These are phyloP conservation scores for Turritopsis rubra DNA, from an alignment of 30 jellyfish, hydroid and myxozoan species.

Conservation along the genomic window DNA sequence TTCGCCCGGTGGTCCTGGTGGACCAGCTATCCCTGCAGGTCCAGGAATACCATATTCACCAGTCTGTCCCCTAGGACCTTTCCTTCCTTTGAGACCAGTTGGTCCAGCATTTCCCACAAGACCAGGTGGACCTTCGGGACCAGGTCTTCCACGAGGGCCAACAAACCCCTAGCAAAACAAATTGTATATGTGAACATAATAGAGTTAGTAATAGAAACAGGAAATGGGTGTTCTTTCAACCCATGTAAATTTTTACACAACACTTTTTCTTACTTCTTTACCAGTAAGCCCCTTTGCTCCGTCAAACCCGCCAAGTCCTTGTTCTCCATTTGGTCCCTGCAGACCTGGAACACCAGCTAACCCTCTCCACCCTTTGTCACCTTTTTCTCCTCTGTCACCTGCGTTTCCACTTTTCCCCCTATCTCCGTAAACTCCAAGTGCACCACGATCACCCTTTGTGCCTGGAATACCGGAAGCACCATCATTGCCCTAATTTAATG, in stretches of 20 bases:
- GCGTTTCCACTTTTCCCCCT: constrained; percentile 36
- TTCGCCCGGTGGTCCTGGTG: constrained; percentile 88
- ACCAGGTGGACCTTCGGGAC: constrained; percentile 53
- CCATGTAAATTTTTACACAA: too few relatives aligned
- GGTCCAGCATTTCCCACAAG: constrained; percentile 30
- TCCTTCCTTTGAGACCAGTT: constrained; percentile 55
- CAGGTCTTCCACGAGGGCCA: constrained; percentile 63
- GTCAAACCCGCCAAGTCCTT: constrained; percentile 47
- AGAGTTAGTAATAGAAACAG: too few relatives aligned
- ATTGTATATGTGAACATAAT: too few relatives aligned
- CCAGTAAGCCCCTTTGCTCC: constrained; percentile 55
- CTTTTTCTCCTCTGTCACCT: constrained; percentile 76
- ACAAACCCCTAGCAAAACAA: constrained; percentile 36
- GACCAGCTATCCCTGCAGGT: constrained; percentile 87
- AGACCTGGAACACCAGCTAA: constrained; percentile 43
- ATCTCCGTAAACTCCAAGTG: constrained; percentile 30
- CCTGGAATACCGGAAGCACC: constrained; percentile 25
- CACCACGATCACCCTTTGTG: constrained; percentile 36
- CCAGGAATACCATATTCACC: constrained; percentile 82
- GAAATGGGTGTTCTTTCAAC: too few relatives aligned
- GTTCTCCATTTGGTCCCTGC: constrained; percentile 36
- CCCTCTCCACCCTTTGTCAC: constrained; percentile 39
- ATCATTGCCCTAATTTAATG: constrained; percentile 1
- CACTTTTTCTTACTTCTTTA: constrained; percentile 11
- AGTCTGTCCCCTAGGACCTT: constrained; percentile 66